These are phyloP conservation scores for Neoascia interrupta DNA, from an alignment of 2,888 invertebrate species.

Conservation along the genomic window DNA sequence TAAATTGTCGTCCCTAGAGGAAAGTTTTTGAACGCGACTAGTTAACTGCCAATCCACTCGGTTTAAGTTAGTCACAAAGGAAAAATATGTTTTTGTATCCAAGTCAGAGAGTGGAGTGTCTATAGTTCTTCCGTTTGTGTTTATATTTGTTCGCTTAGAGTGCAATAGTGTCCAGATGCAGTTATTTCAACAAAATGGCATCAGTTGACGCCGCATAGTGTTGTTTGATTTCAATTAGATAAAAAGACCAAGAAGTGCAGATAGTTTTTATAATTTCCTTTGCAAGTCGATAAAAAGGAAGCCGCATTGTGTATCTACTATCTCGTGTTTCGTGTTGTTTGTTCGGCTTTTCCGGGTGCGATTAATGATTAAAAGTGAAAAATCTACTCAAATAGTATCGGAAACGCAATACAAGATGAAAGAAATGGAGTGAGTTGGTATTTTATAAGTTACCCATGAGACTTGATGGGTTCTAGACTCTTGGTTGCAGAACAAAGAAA, in stretches of 20 bases:
- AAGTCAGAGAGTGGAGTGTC: too few species aligned
- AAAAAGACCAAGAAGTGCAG: too few species aligned
- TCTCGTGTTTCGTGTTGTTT: too few species aligned
- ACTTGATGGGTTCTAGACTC: neutral
- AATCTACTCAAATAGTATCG: too few species aligned
- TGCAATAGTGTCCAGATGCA: constrained; percentile 20
- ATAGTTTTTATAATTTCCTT: too few species aligned
- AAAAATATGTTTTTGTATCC: constrained; percentile 35
- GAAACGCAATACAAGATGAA: too few species aligned
- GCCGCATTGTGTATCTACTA: constrained; percentile 1
- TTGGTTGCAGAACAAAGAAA: constrained; percentile 15
- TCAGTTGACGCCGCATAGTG: neutral
- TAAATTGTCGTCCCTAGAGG: constrained; percentile 20
- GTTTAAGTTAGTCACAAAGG: constrained; percentile 35
- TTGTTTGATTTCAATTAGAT: constrained; percentile 36
- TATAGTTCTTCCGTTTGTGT: constrained; percentile 29
- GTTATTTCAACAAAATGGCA: constrained; percentile 4
- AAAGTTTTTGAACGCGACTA: constrained; percentile 1
- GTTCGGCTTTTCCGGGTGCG: constrained; percentile 3
- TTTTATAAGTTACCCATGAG: neutral
- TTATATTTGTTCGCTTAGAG: too few species aligned
- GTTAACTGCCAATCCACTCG: constrained; percentile 2
- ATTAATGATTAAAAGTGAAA: constrained; percentile 4
- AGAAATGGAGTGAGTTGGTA: constrained; percentile 46
- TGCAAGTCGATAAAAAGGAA: neutral